Percentiles rank a stretch among this genome's conserved stretches.
Evolutionary conservation across 2,888 invertebrate genomes (phyloP).

Genomic region (Pterostichus niger): DNA sequence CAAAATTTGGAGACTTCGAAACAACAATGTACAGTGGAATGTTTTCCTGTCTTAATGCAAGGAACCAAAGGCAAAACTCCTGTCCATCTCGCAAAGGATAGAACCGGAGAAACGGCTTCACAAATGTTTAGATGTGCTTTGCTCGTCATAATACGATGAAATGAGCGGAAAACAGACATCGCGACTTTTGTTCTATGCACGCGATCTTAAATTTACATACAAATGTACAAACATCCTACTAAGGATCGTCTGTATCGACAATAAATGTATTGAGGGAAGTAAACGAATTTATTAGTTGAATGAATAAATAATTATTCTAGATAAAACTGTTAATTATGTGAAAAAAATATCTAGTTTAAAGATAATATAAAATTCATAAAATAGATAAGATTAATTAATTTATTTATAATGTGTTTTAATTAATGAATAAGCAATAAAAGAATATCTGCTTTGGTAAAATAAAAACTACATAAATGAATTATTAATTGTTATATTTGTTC

Average conservation of each 20-base stretch:
- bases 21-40: slow-evolving; percentile 27
- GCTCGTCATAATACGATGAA: slow-evolving; percentile 38
- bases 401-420: slow-evolving; percentile 38
- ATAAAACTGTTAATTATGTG: slow-evolving; percentile 15
- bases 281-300: slow-evolving; percentile 23
- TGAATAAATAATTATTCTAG: slow-evolving; percentile 18
- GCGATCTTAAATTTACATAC: slow-evolving; percentile 31
- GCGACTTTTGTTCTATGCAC: slow-evolving; percentile 8
- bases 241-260: not conserved
- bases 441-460: slow-evolving; percentile 19
- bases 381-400: slow-evolving; percentile 34
- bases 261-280: not conserved
- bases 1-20: slow-evolving; percentile 25
- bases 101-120: slow-evolving; percentile 22
- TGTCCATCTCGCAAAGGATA: slow-evolving; percentile 15
- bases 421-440: slow-evolving; percentile 29
- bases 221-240: not conserved
- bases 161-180: slow-evolving; percentile 12
- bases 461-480: slow-evolving; percentile 29
- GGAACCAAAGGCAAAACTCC: slow-evolving; percentile 20
- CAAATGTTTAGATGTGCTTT: slow-evolving; percentile 39
- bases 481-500: not conserved
- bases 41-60: slow-evolving; percentile 2
- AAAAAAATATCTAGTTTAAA: slow-evolving; percentile 33
- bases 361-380: slow-evolving; percentile 10